These are phyloP conservation scores for Tipula vernalis DNA, from an alignment of 2,888 invertebrate genomes.

Conservation along the genomic window DNA sequence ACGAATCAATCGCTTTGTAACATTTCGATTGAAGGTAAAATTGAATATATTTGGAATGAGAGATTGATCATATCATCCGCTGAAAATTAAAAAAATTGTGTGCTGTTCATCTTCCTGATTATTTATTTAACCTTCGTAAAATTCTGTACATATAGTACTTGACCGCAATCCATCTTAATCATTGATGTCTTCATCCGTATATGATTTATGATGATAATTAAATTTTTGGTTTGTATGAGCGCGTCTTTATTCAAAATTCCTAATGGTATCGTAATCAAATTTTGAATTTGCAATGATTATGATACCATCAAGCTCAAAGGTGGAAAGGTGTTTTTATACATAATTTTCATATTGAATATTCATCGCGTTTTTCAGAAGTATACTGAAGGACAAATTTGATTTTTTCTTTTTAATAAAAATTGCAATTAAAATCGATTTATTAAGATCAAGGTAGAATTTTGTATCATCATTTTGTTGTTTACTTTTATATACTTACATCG, in stretches of 20 bases:
- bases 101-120: neutral
- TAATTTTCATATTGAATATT: neutral
- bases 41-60: neutral
- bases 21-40: neutral
- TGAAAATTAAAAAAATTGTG: neutral
- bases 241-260: neutral
- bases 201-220: neutral
- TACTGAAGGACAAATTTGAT: neutral
- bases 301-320: neutral
- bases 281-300: neutral
- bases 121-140: neutral
- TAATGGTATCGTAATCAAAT: neutral
- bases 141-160: neutral
- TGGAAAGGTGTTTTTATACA: neutral
- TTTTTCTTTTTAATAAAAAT: neutral
- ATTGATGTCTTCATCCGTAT: neutral
- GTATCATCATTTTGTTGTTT: neutral
- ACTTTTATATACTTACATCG: neutral
- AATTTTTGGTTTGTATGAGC: neutral
- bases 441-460: neutral
- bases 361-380: neutral
- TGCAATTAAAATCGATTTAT: neutral
- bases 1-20: neutral
- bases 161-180: neutral
- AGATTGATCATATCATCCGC: neutral